These are phyloP conservation scores for Busseola fusca DNA, from an alignment of 2,888 invertebrate species.

Conservation along the genomic window DNA sequence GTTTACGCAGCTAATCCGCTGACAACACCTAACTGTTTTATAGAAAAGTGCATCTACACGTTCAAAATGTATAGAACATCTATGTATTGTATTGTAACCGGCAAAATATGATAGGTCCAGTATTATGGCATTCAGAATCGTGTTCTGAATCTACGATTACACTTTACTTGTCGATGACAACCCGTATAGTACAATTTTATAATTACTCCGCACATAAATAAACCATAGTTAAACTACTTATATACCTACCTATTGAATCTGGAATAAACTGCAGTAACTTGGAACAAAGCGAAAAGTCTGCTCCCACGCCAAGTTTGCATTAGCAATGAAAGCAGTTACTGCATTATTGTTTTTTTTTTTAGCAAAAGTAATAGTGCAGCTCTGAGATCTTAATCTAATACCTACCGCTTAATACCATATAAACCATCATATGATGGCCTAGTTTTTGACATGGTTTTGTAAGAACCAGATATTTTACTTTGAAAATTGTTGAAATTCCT, in stretches of 20 bases:
- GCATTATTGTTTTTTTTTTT: slow-evolving; percentile 58
- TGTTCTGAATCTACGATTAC: too few species aligned
- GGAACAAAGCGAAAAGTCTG: slow-evolving; percentile 57
- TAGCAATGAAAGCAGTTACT: slow-evolving; percentile 63
- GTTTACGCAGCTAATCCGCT: not conserved
- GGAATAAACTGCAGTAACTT: slow-evolving; percentile 37
- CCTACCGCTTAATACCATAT: slow-evolving; percentile 52
- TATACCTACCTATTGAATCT: not conserved
- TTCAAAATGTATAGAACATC: too few species aligned
- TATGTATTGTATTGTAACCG: too few species aligned
- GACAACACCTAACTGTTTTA: not conserved
- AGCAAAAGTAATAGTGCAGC: slow-evolving; percentile 47
- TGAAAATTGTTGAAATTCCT: slow-evolving; percentile 3
- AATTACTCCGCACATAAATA: not conserved
- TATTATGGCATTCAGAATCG: too few species aligned
- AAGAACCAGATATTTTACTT: slow-evolving; percentile 13
- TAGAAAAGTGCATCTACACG: too few species aligned
- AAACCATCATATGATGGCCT: slow-evolving; percentile 22
- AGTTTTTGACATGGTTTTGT: slow-evolving; percentile 31
- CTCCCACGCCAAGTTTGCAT: slow-evolving; percentile 72
- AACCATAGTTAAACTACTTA: not conserved
- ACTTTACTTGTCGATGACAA: not conserved
- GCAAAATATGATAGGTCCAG: too few species aligned
- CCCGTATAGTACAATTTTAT: not conserved
- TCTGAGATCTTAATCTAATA: slow-evolving; percentile 63